phyloP scores from a whole-genome alignment of 2,888 invertebrate species.

The Galerucella calmariensis region DNA sequence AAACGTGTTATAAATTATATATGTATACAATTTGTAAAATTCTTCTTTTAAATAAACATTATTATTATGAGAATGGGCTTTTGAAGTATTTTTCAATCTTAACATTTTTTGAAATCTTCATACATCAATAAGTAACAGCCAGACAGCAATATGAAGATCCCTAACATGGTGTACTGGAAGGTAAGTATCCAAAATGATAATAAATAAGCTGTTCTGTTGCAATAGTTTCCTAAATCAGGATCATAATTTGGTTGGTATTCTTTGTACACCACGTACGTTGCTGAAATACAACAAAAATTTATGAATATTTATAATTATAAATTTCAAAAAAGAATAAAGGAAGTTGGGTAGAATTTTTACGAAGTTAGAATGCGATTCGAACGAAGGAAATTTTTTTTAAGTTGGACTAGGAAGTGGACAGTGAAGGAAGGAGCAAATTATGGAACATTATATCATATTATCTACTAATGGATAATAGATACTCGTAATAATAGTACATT shows the following conservation, averaged over 20 bases:
- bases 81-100: background rate
- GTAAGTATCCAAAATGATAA: conserved; percentile 61
- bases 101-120: conserved; percentile 48
- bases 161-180: conserved; percentile 56
- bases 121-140: conserved; percentile 59
- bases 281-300: conserved; percentile 45
- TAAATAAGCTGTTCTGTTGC: conserved; percentile 57
- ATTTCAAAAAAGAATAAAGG: too few species aligned
- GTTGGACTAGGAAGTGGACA: background rate
- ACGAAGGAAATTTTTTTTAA: background rate
- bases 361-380: background rate
- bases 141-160: conserved; percentile 56
- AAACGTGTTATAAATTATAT: too few species aligned
- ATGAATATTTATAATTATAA: too few species aligned
- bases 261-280: conserved; percentile 56
- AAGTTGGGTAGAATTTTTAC: too few species aligned
- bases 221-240: conserved; percentile 48
- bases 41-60: too few species aligned
- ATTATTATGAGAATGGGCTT: too few species aligned
- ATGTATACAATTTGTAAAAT: too few species aligned
- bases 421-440: too few species aligned
- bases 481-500: too few species aligned
- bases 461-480: too few species aligned
- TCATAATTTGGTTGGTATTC: conserved; percentile 59
- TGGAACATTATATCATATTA: too few species aligned